phyloP scores from a whole-genome alignment of 2,888 invertebrate genomes.

The Hemithea aestivaria region DNA sequence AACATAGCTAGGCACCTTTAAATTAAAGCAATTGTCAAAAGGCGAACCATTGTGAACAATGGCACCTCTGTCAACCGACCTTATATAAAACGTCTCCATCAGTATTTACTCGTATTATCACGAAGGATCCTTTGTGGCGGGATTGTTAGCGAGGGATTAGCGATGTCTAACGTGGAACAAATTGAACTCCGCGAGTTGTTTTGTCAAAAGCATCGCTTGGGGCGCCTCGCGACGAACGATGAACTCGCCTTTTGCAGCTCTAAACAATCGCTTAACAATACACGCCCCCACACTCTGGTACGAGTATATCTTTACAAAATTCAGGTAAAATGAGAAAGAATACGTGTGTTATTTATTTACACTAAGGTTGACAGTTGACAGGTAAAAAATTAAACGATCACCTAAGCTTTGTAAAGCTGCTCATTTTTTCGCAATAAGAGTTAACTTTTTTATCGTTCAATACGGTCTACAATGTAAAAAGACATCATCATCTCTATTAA shows the following conservation, averaged over 20 bases:
- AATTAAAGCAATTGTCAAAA: no score
- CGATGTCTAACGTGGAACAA: constrained; percentile 59
- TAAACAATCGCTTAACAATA: constrained; percentile 46
- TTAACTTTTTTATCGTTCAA: no score
- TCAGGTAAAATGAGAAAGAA: constrained; percentile 19
- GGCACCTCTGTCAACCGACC: background rate
- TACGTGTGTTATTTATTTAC: constrained; percentile 9
- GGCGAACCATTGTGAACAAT: no score
- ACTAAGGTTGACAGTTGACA: no score
- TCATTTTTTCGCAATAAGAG: no score
- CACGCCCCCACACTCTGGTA: constrained; percentile 33
- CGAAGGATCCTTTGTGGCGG: constrained; percentile 49
- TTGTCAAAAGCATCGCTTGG: constrained; percentile 55
- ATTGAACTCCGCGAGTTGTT: constrained; percentile 55
- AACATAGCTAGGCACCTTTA: no score
- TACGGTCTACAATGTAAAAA: no score
- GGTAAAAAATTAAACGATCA: no score
- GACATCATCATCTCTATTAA: no score
- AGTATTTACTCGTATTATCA: constrained; percentile 17
- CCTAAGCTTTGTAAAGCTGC: no score
- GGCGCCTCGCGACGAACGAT: constrained; percentile 49
- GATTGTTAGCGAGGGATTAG: constrained; percentile 54
- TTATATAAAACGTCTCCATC: constrained; percentile 9
- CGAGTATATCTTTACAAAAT: constrained; percentile 26
- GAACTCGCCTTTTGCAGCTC: constrained; percentile 67